These are phyloP conservation scores for Vultur gryphus DNA, from an alignment of 2,797 vertebrate species.

Conservation along the genomic window DNA sequence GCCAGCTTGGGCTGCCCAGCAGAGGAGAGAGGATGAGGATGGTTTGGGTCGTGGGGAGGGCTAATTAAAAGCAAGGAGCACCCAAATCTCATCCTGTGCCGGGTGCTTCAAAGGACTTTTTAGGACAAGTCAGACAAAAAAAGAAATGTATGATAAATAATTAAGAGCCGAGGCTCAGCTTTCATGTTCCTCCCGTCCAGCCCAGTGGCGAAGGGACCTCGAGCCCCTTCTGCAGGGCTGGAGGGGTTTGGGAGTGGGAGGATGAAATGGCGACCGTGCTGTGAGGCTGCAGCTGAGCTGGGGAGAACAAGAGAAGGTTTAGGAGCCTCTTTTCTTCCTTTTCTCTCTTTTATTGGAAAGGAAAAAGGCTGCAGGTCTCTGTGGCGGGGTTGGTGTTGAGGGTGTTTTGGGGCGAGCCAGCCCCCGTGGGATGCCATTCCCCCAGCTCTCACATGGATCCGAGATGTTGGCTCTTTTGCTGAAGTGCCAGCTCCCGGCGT, in stretches of 20 bases:
- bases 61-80: neutral
- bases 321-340: neutral
- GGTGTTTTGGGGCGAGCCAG: neutral
- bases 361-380: neutral
- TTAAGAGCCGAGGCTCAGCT: neutral
- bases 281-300: neutral
- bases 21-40: neutral
- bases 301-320: neutral
- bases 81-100: neutral
- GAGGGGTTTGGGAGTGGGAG: neutral
- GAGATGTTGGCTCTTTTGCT: neutral
- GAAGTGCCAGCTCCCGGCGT: accelerated
- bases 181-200: neutral
- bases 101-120: neutral
- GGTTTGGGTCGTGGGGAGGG: accelerated
- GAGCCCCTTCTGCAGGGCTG: neutral
- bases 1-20: neutral
- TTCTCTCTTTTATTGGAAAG: neutral
- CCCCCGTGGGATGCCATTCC: neutral
- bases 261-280: accelerated
- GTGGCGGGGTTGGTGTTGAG: neutral
- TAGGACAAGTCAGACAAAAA: neutral
- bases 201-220: neutral
- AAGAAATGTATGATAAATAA: neutral
- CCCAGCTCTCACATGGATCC: accelerated